Evolutionary conservation across 2,113 vertebrate genomes (phyloP).

Genomic region (Odocoileus hemionus): DNA sequence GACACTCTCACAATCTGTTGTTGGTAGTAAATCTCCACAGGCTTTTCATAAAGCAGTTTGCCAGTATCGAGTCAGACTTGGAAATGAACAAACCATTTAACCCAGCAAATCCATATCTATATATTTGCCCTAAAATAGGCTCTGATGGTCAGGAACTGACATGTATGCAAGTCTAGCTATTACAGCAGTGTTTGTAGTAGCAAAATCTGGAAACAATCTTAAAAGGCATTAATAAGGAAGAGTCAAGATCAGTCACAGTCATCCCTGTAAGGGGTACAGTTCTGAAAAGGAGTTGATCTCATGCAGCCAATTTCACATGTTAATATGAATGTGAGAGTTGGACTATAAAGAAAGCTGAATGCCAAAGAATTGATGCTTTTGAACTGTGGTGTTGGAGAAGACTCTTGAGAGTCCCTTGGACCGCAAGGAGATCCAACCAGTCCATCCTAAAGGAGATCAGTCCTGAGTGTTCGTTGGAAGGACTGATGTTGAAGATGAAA

Average conservation of each 20-base stretch:
- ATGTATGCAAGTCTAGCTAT: neutral
- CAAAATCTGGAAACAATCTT: neutral
- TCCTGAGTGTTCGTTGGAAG: neutral
- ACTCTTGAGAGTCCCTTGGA: neutral
- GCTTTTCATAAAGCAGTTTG: neutral
- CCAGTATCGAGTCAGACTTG: neutral
- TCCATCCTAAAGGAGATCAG: neutral
- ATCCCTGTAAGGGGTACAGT: no score
- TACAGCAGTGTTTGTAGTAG: neutral
- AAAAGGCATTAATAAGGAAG: neutral
- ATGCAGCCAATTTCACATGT: rapidly evolving
- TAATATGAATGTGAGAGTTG: neutral
- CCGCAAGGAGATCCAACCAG: neutral
- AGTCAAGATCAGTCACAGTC: neutral
- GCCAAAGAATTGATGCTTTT: neutral
- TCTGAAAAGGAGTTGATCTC: neutral
- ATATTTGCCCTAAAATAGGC: neutral
- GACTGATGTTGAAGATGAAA: neutral
- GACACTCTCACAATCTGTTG: neutral
- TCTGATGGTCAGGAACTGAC: neutral
- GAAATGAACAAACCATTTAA: neutral
- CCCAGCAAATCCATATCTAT: neutral
- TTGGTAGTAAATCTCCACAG: neutral
- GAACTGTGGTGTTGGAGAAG: neutral
- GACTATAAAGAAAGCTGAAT: neutral